phyloP scores from a whole-genome alignment of 2,113 vertebrate genomes.

The Vulpes vulpes region DNA sequence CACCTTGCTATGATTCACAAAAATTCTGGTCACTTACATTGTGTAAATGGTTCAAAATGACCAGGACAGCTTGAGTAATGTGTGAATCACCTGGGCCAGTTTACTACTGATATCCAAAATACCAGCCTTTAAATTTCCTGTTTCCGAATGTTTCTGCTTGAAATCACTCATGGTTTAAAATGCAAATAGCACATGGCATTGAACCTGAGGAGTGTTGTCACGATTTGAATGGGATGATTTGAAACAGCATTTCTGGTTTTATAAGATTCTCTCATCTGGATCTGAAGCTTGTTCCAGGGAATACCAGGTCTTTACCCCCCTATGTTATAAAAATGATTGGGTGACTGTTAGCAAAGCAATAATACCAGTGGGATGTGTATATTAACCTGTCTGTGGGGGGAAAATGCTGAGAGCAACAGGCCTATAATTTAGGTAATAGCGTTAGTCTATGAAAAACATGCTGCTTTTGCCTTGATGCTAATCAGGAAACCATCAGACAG shows the following conservation, averaged over 20 bases:
- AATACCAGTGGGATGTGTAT: conserved; percentile 85
- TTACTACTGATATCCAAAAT: conserved; percentile 67
- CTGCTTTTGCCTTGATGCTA: conserved; percentile 88
- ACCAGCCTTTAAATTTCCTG: neutral
- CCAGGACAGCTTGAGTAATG: conserved; percentile 74
- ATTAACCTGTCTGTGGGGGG: conserved; percentile 86
- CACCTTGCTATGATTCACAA: neutral
- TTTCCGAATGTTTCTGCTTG: conserved; percentile 29
- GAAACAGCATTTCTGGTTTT: conserved; percentile 85
- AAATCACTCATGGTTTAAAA: conserved; percentile 1
- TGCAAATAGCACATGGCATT: neutral
- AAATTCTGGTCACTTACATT: neutral
- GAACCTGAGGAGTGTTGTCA: conserved; percentile 80
- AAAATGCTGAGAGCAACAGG: conserved; percentile 85
- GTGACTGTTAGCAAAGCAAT: conserved; percentile 87
- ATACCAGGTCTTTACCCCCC: conserved; percentile 70
- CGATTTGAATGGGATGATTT: conserved; percentile 84
- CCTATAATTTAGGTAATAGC: conserved; percentile 86
- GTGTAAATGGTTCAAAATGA: conserved; percentile 77
- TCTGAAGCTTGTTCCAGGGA: conserved; percentile 83
- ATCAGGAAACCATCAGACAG: conserved; percentile 88
- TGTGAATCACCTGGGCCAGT: conserved; percentile 81
- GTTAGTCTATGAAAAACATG: conserved; percentile 87
- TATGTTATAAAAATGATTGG: conserved; percentile 86
- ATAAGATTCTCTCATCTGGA: conserved; percentile 86